phyloP scores from a whole-genome alignment of 2,888 invertebrate genomes.

The Ochropacha duplaris region DNA sequence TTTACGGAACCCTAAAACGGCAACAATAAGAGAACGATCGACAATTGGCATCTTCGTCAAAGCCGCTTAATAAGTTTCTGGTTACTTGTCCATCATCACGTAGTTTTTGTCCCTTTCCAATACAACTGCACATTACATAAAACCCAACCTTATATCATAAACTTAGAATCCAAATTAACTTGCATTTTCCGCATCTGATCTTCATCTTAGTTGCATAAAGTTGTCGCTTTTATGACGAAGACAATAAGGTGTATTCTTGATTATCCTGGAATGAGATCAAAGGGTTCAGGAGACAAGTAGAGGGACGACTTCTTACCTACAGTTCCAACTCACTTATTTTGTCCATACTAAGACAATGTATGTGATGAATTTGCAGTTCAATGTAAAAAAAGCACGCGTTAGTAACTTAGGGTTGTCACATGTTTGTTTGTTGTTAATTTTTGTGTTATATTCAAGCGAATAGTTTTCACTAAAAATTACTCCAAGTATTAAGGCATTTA shows the following conservation, averaged over 20 bases:
- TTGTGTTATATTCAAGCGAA: background rate
- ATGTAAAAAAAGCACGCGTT: slow-evolving; percentile 56
- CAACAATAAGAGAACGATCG: slow-evolving; percentile 52
- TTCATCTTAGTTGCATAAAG: slow-evolving; percentile 5
- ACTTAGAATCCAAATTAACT: slow-evolving; percentile 9
- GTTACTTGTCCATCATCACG: slow-evolving; percentile 71
- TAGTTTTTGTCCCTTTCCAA: slow-evolving; percentile 49
- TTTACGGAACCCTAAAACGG: slow-evolving; percentile 32
- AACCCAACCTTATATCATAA: slow-evolving; percentile 19
- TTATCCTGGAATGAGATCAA: slow-evolving; percentile 40
- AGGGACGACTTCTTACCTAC: slow-evolving; percentile 61
- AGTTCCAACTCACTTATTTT: slow-evolving; percentile 74
- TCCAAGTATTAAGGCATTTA: background rate
- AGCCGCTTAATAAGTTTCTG: slow-evolving; percentile 71
- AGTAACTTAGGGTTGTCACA: slow-evolving; percentile 44
- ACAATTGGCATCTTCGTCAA: slow-evolving; percentile 72
- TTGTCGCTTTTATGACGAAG: slow-evolving; percentile 13
- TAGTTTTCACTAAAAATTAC: background rate
- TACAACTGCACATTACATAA: slow-evolving; percentile 12
- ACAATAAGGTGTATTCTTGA: slow-evolving; percentile 25
- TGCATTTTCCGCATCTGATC: slow-evolving; percentile 7
- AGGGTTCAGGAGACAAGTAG: slow-evolving; percentile 47
- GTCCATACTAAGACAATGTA: slow-evolving; percentile 76
- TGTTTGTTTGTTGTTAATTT: background rate
- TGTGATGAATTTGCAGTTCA: slow-evolving; percentile 64